Evolutionary conservation across 2,888 invertebrate genomes (phyloP).

Genomic region (Nomada ruficornis): DNA sequence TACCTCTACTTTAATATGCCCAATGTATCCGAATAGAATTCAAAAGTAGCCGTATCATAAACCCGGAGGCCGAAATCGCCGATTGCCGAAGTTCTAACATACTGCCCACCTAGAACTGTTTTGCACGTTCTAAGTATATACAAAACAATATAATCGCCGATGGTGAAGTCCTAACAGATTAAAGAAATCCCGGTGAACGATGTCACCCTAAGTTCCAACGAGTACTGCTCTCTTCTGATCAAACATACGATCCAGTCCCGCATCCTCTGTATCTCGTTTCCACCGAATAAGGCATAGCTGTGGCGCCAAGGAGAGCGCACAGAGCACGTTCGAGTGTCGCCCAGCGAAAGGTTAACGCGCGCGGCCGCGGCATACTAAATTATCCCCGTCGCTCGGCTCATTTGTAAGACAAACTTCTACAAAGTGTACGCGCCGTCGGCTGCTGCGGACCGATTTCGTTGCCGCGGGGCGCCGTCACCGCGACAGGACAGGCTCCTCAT

Average conservation of each 20-base stretch:
- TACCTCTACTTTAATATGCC: too few species aligned
- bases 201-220: too few species aligned
- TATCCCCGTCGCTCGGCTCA: constrained; percentile 83
- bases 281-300: constrained; percentile 14
- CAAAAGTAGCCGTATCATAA: too few species aligned
- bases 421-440: constrained; percentile 61
- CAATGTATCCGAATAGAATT: too few species aligned
- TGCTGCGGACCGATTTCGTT: constrained; percentile 49
- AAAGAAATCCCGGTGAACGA: too few species aligned
- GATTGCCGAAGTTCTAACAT: too few species aligned
- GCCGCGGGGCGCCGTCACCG: constrained; percentile 37
- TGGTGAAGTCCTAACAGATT: too few species aligned
- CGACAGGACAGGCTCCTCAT: constrained; percentile 48
- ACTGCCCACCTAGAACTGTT: too few species aligned
- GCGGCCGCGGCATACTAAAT: constrained; percentile 78
- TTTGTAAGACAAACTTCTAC: constrained; percentile 82
- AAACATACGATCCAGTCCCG: background rate
- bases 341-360: constrained; percentile 76
- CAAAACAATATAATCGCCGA: too few species aligned
- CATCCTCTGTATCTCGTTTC: background rate
- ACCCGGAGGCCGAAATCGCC: too few species aligned
- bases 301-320: constrained; percentile 67
- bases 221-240: background rate
- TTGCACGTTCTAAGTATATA: too few species aligned
- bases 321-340: constrained; percentile 74